Evolutionary conservation across 2,797 vertebrate genomes (phyloP).

Genomic region (Pipistrellus pipistrellus): DNA sequence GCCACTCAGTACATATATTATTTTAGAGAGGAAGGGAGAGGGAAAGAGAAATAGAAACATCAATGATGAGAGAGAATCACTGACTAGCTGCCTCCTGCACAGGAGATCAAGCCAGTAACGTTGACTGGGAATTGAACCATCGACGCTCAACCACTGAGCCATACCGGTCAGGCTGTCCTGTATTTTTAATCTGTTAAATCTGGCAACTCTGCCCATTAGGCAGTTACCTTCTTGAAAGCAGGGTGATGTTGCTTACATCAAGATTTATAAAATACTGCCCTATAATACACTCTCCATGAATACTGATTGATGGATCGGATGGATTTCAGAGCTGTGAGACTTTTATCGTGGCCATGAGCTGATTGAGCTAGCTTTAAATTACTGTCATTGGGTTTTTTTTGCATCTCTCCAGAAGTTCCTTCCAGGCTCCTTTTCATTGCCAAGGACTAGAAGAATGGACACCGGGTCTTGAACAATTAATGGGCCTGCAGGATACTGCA

Average conservation of each 20-base stretch:
- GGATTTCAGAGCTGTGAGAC: conserved; percentile 23
- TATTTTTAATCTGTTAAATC: conserved; percentile 38
- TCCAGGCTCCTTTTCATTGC: conserved; percentile 3
- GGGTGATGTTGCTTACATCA: neutral
- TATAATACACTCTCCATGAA: neutral
- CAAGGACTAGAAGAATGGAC: conserved; percentile 49
- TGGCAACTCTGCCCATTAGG: neutral
- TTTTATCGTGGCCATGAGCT: conserved; percentile 9
- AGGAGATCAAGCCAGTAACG: too few relatives aligned
- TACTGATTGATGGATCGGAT: neutral
- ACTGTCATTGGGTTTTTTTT: neutral
- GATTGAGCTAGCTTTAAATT: neutral
- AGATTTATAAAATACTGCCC: neutral
- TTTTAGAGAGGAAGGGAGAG: too few relatives aligned
- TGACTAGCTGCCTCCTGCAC: too few relatives aligned
- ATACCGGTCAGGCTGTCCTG: neutral
- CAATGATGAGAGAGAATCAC: too few relatives aligned
- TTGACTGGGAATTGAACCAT: too few relatives aligned
- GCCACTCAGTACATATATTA: too few relatives aligned
- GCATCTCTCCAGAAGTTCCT: neutral
- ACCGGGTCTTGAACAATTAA: conserved; percentile 67
- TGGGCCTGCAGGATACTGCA: conserved; percentile 35
- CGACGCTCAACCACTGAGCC: too few relatives aligned
- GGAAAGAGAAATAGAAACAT: too few relatives aligned
- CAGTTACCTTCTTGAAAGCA: neutral